Conservation (phyloP, 2,113 vertebrate species). For the Xyliphius kryptos region DNA sequence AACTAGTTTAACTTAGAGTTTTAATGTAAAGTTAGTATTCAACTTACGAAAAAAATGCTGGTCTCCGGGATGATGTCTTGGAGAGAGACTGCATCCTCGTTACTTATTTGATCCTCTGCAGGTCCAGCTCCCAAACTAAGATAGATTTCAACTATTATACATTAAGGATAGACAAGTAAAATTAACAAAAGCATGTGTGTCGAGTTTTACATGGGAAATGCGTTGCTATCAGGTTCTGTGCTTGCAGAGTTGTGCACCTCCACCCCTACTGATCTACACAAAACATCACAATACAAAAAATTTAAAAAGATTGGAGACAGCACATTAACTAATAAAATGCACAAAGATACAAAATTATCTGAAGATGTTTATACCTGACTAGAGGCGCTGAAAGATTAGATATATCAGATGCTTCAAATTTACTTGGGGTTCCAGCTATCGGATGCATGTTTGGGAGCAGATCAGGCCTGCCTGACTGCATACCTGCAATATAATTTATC, state of each 20-base stretch:
- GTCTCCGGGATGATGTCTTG: constrained; percentile 77
- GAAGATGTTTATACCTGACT: constrained; percentile 59
- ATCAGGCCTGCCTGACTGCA: constrained; percentile 78
- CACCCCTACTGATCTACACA: constrained; percentile 60
- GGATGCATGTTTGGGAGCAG: constrained; percentile 80
- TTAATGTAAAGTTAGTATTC: too few relatives aligned
- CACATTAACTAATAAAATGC: too few relatives aligned
- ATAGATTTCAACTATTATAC: too few relatives aligned
- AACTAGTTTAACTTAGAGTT: too few relatives aligned
- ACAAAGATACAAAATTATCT: not conserved
- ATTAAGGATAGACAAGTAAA: constrained; percentile 16
- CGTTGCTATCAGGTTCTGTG: constrained; percentile 52
- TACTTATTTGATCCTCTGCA: constrained; percentile 52
- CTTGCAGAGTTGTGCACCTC: constrained; percentile 62
- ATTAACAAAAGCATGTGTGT: too few relatives aligned
- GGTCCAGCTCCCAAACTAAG: too few relatives aligned
- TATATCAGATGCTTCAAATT: constrained; percentile 65
- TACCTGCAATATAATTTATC: too few relatives aligned
- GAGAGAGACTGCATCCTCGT: constrained; percentile 65
- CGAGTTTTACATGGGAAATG: constrained; percentile 50
- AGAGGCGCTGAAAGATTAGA: constrained; percentile 72
- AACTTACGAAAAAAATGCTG: constrained; percentile 79
- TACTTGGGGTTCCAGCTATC: constrained; percentile 65
- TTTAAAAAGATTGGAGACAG: too few relatives aligned
- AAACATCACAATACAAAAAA: not conserved